These are phyloP conservation scores for Drosophila leonis DNA, from an alignment of 2,888 invertebrate species.

Conservation along the genomic window DNA sequence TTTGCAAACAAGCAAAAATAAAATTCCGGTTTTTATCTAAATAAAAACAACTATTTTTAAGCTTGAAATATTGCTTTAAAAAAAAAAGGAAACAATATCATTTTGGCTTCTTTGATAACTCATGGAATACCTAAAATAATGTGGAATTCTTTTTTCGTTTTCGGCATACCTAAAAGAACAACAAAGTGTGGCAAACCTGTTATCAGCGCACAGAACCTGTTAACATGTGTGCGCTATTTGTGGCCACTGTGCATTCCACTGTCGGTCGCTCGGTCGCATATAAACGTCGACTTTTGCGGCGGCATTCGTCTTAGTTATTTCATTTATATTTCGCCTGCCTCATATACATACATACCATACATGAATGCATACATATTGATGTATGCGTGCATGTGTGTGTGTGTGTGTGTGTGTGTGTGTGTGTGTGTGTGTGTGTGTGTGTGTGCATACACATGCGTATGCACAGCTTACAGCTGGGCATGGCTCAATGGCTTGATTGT, in stretches of 20 bases:
- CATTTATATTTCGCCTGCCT: constrained; percentile 62
- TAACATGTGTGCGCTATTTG: background rate
- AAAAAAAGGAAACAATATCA: background rate
- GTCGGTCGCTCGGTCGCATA: constrained; percentile 46
- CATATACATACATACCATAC: constrained; percentile 28
- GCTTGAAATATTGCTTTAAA: background rate
- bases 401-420: constrained; percentile 2
- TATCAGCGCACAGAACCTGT: constrained; percentile 20
- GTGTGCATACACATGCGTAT: background rate
- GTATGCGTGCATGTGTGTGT: background rate
- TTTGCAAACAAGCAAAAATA: background rate
- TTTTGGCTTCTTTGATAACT: background rate
- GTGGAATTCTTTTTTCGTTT: background rate
- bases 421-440: background rate
- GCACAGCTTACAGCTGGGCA: constrained; percentile 25
- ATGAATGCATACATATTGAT: background rate
- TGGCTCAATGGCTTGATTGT: constrained; percentile 41
- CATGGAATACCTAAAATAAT: background rate
- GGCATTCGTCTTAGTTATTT: constrained; percentile 67
- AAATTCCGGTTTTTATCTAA: background rate
- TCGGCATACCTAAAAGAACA: background rate
- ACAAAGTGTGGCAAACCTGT: constrained; percentile 14
- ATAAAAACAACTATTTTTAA: background rate
- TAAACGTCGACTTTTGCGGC: constrained; percentile 60
- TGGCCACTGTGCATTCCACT: constrained; percentile 70